Conservation (phyloP, 2,797 vertebrate species). For the Oceanodroma leucorhoa region DNA sequence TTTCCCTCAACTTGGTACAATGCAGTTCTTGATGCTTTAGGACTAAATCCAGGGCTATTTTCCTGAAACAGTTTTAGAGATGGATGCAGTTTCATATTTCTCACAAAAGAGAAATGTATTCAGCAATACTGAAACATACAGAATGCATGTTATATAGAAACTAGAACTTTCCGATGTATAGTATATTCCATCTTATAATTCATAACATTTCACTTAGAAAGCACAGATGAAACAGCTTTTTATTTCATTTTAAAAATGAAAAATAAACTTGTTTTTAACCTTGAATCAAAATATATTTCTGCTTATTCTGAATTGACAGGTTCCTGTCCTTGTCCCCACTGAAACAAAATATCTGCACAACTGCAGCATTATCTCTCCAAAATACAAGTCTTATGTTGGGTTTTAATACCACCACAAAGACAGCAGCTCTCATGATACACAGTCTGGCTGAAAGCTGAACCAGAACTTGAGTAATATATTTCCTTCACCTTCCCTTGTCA, state of each 20-base stretch:
- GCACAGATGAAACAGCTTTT: neutral
- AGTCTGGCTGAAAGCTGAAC: neutral
- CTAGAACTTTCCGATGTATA: neutral
- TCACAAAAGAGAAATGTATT: neutral
- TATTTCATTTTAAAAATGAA: neutral
- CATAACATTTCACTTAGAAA: neutral
- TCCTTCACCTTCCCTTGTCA: neutral
- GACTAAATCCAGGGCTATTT: neutral
- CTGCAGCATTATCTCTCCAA: neutral
- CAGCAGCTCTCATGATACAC: neutral
- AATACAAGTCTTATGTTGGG: neutral
- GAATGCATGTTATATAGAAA: neutral
- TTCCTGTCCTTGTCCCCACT: neutral
- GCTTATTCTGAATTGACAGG: neutral
- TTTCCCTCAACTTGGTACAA: neutral
- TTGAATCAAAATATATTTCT: neutral
- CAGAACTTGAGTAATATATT: neutral
- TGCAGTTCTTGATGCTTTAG: neutral
- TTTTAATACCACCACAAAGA: neutral
- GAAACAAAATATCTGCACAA: neutral
- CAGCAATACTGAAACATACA: neutral
- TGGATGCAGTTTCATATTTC: neutral
- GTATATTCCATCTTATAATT: neutral
- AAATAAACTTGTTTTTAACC: neutral
- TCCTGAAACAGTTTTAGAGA: neutral